A percentile compares a stretch with the other conserved stretches of the same genome.
phyloP scores from a whole-genome alignment of 2,888 invertebrate species.

The Eugnorisma glareosa region DNA sequence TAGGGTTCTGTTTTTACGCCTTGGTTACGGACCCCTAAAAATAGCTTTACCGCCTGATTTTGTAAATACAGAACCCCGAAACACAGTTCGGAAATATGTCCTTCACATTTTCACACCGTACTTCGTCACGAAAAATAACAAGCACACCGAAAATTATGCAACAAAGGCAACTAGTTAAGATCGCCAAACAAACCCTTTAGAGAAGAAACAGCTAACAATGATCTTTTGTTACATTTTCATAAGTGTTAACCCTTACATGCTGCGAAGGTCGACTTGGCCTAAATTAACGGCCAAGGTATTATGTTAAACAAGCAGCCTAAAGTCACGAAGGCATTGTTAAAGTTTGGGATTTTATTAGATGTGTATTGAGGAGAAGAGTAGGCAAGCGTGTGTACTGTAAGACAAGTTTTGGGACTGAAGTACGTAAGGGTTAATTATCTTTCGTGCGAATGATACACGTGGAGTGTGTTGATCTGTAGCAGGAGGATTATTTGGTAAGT shows the following conservation, averaged over 20 bases:
- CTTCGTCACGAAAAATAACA: slow-evolving; percentile 42
- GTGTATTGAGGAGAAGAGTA: slow-evolving; percentile 53
- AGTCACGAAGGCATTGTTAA: slow-evolving; percentile 61
- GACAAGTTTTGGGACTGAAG: slow-evolving; percentile 37
- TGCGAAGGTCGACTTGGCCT: slow-evolving; percentile 58
- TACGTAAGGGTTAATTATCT: slow-evolving; percentile 25
- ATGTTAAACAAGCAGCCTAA: slow-evolving; percentile 65
- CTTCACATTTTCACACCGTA: not conserved
- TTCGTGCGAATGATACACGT: slow-evolving; percentile 36
- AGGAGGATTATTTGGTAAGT: not conserved
- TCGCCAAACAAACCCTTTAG: slow-evolving; percentile 55
- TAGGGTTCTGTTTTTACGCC: too few relatives aligned
- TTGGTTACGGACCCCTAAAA: too few relatives aligned
- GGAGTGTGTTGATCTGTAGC: not conserved
- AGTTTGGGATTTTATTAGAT: slow-evolving; percentile 62
- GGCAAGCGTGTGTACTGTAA: slow-evolving; percentile 28
- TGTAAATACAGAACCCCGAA: not conserved
- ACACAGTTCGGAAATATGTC: not conserved
- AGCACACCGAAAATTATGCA: slow-evolving; percentile 50
- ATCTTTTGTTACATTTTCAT: slow-evolving; percentile 70
- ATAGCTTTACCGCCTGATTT: too few relatives aligned
- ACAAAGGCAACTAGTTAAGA: slow-evolving; percentile 52
- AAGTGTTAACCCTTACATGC: slow-evolving; percentile 68
- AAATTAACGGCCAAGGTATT: slow-evolving; percentile 67
- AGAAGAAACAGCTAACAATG: slow-evolving; percentile 67